Percentiles rank a stretch among this genome's conserved stretches.
Conservation (phyloP, 2,888 invertebrate genomes). For the Busseola fusca region DNA sequence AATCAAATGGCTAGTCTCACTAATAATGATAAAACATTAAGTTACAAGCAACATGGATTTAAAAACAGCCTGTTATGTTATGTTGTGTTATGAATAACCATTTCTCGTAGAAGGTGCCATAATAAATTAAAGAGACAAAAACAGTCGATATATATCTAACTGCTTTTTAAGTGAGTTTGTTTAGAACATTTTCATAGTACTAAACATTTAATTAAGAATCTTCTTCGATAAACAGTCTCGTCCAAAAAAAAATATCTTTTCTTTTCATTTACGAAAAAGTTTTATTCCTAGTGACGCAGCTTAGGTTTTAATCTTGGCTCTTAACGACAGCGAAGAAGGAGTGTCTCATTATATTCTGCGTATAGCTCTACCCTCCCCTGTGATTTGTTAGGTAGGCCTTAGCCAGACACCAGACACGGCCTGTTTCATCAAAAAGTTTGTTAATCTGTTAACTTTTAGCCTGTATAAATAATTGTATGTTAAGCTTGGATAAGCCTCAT, state of each 20-base stretch:
- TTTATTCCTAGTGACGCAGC: conserved; percentile 8
- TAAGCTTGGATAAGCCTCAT: conserved; percentile 1
- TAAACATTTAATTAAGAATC: neutral
- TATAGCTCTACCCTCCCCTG: conserved; percentile 8
- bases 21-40: too few species aligned
- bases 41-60: too few species aligned
- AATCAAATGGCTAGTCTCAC: neutral
- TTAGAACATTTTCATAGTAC: too few species aligned
- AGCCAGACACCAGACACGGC: neutral
- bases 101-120: neutral
- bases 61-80: neutral
- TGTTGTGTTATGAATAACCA: neutral
- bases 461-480: conserved; percentile 15
- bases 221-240: neutral
- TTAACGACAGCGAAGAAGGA: neutral
- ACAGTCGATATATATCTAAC: neutral
- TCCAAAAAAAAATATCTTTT: neutral
- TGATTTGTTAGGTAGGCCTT: conserved; percentile 12
- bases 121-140: too few species aligned
- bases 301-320: conserved; percentile 11
- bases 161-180: too few species aligned
- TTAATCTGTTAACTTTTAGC: conserved; percentile 23
- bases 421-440: conserved; percentile 29
- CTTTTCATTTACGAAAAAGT: neutral
- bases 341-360: conserved; percentile 11